These are phyloP conservation scores for Helicoverpa zea DNA, from an alignment of 1,140 invertebrate species.

Conservation along the genomic window DNA sequence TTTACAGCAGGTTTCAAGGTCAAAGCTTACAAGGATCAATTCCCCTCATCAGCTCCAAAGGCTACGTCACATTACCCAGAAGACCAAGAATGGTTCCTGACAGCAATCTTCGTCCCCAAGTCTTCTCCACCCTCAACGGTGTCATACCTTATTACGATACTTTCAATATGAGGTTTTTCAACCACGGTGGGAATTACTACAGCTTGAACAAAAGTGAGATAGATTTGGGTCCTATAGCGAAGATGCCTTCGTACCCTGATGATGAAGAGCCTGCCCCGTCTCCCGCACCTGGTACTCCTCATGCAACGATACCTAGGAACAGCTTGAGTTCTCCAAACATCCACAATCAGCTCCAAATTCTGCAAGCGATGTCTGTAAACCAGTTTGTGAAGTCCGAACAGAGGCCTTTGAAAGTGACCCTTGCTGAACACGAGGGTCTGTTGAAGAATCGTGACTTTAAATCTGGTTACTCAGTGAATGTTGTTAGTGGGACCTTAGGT, in stretches of 20 bases:
- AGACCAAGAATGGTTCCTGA: slow-evolving; percentile 91
- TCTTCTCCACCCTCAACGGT: slow-evolving; percentile 86
- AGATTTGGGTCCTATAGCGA: slow-evolving; percentile 84
- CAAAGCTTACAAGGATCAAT: slow-evolving; percentile 87
- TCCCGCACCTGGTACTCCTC: slow-evolving; percentile 81
- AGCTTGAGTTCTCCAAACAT: slow-evolving; percentile 83
- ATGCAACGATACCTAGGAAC: slow-evolving; percentile 79
- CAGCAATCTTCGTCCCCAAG: slow-evolving; percentile 83
- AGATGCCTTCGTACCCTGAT: slow-evolving; percentile 82
- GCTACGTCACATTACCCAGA: slow-evolving; percentile 94
- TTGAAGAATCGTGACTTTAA: slow-evolving; percentile 70
- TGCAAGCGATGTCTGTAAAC: slow-evolving; percentile 72
- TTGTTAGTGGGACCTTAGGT: slow-evolving; percentile 68
- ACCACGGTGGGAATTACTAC: slow-evolving; percentile 92
- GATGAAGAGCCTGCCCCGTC: slow-evolving; percentile 87
- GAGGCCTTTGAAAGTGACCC: slow-evolving; percentile 70
- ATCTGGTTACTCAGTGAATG: slow-evolving; percentile 69
- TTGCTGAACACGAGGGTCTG: slow-evolving; percentile 74
- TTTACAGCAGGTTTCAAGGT: slow-evolving; percentile 90
- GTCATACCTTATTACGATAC: slow-evolving; percentile 94
- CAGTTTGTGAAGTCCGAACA: slow-evolving; percentile 65
- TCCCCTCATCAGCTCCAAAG: slow-evolving; percentile 88
- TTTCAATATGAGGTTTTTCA: slow-evolving; percentile 92
- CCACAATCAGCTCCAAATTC: slow-evolving; percentile 75
- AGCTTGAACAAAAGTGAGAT: slow-evolving; percentile 90